Base-by-base conservation (phyloP, 2,113 vertebrate species). In the Salminus brasiliensis region DNA sequence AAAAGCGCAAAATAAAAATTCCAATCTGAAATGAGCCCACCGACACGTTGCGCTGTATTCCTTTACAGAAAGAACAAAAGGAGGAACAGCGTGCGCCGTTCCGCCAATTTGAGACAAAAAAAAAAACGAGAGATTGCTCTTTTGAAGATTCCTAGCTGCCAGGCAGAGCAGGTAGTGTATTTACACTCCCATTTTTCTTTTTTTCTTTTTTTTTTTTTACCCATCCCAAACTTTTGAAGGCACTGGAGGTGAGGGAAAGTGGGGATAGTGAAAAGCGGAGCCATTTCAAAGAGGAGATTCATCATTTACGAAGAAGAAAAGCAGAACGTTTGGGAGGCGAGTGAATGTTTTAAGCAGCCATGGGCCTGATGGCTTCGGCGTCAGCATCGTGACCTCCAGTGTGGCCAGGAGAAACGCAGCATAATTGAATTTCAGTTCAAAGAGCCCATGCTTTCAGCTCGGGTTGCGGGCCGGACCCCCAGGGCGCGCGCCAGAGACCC, bases 381-480 rank as follows among this genome's bases (percentile, higher is more conserved):
- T 66, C 62, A 23, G 34, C 60, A 16, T 7, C 30, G 5, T 53
- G 57, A 70, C 80, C 74, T 32, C 43, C 43, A 53, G 80, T 80
- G 80, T 82, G 77, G 72, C 81, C 78, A 36, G n/a, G 59, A 85
- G 74, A 55, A 65, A 67, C 32, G 34, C 55, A 41, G 6, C 45
- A 57, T 81, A 83, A 87, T 83, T 87, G 71, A 79, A 83, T 83
- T 84, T 72, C 70, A 84, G 85, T 86, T 86, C 85, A 86, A 84
- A 86, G 85, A 76, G 83, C 34, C 57, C 71, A 82, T 71, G 85
- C 53, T 82, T 71, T 79, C 70, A 75, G 60, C 65, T 57, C 0
- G 68, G 23, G 43, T 70, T 45, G 62, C 41, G 68, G 74, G 72
- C 29, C 47, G 68, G 45, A 43, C 27, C 32, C 43, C 78, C n/a